Conservation (phyloP, 35 echinoderm and acorn worm species). For the Stichopus chloronotus region DNA sequence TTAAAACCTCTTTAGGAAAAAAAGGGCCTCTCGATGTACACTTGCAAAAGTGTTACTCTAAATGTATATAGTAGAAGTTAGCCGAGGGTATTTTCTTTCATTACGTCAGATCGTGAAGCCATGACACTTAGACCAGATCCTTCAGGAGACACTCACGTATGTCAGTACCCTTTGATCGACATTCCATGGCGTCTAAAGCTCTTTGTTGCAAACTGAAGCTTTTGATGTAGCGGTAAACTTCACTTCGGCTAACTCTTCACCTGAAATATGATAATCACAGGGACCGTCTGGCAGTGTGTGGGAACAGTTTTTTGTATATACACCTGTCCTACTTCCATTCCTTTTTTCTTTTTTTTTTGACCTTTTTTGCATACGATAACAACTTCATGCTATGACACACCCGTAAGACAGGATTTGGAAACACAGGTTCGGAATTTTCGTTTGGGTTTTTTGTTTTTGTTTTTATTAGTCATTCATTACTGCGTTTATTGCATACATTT, state of each 20-base stretch:
- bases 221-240: neutral
- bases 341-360: no score
- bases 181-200: neutral
- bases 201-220: neutral
- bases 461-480: no score
- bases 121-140: neutral
- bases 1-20: neutral
- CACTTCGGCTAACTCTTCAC: neutral
- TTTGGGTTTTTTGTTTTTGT: no score
- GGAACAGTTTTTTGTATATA: neutral
- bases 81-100: neutral
- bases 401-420: no score
- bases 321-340: neutral
- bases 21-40: neutral
- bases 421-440: no score
- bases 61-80: neutral
- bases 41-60: neutral
- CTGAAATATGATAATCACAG: neutral
- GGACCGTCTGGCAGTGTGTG: neutral
- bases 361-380: no score
- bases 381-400: no score
- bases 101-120: neutral
- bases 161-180: neutral
- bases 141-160: neutral
- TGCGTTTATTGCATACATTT: no score